phyloP scores from a whole-genome alignment of 2,888 invertebrate species.

The Campaea margaritaria region DNA sequence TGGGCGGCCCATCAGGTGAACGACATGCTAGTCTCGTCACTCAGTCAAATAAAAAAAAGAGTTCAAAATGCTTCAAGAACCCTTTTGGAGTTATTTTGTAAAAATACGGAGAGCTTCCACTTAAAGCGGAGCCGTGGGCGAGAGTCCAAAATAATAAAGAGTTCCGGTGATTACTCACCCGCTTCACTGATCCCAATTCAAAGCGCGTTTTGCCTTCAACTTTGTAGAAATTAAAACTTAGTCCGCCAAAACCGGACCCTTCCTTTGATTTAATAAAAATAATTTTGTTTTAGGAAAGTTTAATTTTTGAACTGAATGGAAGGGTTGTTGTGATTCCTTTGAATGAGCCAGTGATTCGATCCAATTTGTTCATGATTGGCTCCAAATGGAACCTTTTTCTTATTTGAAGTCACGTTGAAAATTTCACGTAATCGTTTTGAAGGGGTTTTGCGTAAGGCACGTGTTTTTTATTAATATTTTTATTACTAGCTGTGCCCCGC shows the following conservation, averaged over 20 bases:
- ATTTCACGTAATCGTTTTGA: not conserved
- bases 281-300: constrained; percentile 3
- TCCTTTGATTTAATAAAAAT: constrained; percentile 18
- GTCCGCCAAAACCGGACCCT: not conserved
- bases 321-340: constrained; percentile 6
- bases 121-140: no score
- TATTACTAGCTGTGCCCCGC: no score
- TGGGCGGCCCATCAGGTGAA: no score
- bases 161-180: not conserved
- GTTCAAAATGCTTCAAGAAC: no score
- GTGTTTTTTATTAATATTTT: no score
- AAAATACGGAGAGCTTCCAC: no score
- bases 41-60: no score
- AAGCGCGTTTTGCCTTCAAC: constrained; percentile 1
- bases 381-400: not conserved
- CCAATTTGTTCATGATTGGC: constrained; percentile 15
- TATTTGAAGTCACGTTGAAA: not conserved
- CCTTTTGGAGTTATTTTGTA: no score
- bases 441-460: no score
- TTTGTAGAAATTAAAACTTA: constrained; percentile 9
- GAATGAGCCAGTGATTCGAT: constrained; percentile 3
- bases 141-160: no score
- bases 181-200: not conserved
- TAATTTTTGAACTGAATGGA: constrained; percentile 5
- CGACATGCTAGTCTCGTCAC: no score